Conservation (phyloP, 2,113 vertebrate species). For the Ancistrus triradiatus region DNA sequence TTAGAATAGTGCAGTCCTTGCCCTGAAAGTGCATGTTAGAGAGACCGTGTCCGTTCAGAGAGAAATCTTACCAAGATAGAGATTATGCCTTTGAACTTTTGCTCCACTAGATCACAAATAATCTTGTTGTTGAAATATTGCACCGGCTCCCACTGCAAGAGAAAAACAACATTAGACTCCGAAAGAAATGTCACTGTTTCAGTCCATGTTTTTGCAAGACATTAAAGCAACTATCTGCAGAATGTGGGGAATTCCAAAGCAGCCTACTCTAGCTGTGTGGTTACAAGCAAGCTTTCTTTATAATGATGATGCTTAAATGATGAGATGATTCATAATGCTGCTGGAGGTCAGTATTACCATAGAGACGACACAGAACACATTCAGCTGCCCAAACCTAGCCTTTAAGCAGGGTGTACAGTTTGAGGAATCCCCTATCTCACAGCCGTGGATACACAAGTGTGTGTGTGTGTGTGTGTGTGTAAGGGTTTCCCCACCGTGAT, state of each 20-base stretch:
- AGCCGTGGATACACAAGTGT: slow-evolving; percentile 36
- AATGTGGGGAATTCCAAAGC: slow-evolving; percentile 50
- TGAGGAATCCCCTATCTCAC: slow-evolving; percentile 49
- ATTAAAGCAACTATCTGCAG: slow-evolving; percentile 43
- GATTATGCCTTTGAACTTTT: slow-evolving; percentile 98
- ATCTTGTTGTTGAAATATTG: slow-evolving; percentile 99
- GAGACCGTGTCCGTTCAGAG: no score
- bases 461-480: slow-evolving; percentile 1
- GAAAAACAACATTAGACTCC: background rate
- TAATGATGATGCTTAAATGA: slow-evolving; percentile 10
- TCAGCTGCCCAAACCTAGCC: slow-evolving; percentile 53
- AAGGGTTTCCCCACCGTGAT: slow-evolving; percentile 73
- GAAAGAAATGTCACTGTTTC: slow-evolving; percentile 10
- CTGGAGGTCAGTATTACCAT: slow-evolving; percentile 41
- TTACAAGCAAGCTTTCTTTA: slow-evolving; percentile 38
- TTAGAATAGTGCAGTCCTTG: no score
- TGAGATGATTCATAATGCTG: slow-evolving; percentile 21
- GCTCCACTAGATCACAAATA: slow-evolving; percentile 96
- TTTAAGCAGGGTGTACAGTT: slow-evolving; percentile 44
- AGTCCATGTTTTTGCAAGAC: background rate
- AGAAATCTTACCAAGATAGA: slow-evolving; percentile 93
- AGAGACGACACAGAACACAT: slow-evolving; percentile 25
- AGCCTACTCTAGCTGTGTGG: slow-evolving; percentile 38
- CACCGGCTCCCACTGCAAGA: slow-evolving; percentile 91
- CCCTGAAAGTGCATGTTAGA: no score